Base-by-base conservation (phyloP, 2,888 invertebrate genomes). In the Leptarthrus brevirostris region DNA sequence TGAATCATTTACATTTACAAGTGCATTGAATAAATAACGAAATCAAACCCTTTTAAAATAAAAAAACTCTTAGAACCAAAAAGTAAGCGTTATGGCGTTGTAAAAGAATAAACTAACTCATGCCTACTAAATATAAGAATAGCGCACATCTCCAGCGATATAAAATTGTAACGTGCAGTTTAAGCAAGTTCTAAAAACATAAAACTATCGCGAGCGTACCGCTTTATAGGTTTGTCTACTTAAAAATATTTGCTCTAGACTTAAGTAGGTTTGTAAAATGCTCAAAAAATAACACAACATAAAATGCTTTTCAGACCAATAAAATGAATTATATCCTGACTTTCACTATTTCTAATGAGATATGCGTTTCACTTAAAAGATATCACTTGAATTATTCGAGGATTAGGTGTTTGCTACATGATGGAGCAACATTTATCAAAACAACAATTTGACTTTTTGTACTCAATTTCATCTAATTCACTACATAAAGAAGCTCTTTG, bases 401-500 rank as follows among this genome's bases (percentile, higher is more conserved):
- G n/a, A n/a, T n/a, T n/a, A n/a, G n/a, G n/a, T n/a, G n/a, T n/a
- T 75, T 74, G 75, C 75, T 76, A 77, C 71, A 77, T 75, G 64
- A 77, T 75, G 56, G 75, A 74, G 75, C 78, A 78, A 74, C 78
- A 78, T 74, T 75, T 75, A 75, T 77, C 76, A 76, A 76, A 75
- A 76, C 78, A 78, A 74, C 77, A 76, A 66, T 77, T 77, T 74
- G 74, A 12, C 49, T 73, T 75, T 6, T 18, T 52, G 30, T 36
- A 73, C 30, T 73, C 75, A 30, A 75, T 56, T 47, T 71, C 52
- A 44, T 72, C 77, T 75, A 75, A 73, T 74, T 77, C 79, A 75
- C 77, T 78, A 75, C 79, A 77, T 61, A 79, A 49, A 47, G 81
- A 82, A 49, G 79, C 77, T 53, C 81, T 80, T 64, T 83, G 81